Base-by-base conservation (phyloP, 2,888 invertebrate species). In the Parascotia fuliginaria region DNA sequence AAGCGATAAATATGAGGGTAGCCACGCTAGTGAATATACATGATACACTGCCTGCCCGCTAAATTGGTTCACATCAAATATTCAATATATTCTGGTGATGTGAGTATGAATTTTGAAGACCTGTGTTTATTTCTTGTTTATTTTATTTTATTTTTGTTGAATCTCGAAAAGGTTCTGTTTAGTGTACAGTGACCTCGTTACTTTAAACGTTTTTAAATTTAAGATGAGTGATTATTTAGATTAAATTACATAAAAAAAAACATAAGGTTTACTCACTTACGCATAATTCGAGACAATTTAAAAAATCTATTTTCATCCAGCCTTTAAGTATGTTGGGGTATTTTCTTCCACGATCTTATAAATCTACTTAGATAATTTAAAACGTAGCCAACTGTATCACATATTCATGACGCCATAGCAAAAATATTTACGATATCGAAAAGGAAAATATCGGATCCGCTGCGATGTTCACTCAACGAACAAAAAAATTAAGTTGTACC, bases 1-100 rank as follows among this genome's bases (percentile, higher is more conserved):
- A 85, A 83, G 79, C 83, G 70, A 87, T 89, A 88, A 88, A 89
- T 85, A 87, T 79, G 79, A 81, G 73, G 80, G 76, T 70, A 76
- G 79, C 72, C 78, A 63, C 76, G 56, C 74, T 56, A 67, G 82
- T 79, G 73, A 80, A 80, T 78, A 77, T 75, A 79, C 72, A 77
- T 70, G 71, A 63, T 77, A 74, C 74, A 79, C 67, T 75, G 62
- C 13, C 37, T 28, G 54, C 15, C 37, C 9, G 19, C 13, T 14
- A 38, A 39, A 45, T 0, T 5, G 16, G 12, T 31, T 37, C 2
- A 3, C n/a, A 31, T 28, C 12, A 22, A 24, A 22, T 12, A 22
- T 14, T 11, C 11, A n/a, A 12, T 22, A 22, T 13, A 19, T 22
- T 19, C 19, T 11, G 31, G 31, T 13, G 9, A 2, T n/a, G n/a